Base-by-base conservation (phyloP, 2,888 invertebrate genomes). In the Dione juno region DNA sequence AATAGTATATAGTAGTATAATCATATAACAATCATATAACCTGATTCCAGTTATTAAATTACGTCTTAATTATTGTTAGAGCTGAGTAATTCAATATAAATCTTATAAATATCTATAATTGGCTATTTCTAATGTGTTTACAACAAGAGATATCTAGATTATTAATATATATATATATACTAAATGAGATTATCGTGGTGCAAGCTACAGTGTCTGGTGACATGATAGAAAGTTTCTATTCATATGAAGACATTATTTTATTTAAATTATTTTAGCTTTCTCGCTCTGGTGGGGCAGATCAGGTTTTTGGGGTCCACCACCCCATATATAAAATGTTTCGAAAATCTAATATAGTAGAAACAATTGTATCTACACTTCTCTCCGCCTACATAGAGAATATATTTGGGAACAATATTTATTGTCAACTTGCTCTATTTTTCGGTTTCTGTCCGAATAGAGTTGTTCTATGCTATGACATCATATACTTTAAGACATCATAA, bases 41-140 rank as follows among this genome's bases (percentile, higher is more conserved):
- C 54, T 37, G 54, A 54, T 54, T 54, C 54, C 10, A 37, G 54
- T 54, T 54, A 5, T 37, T 10, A 37, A n/a, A 37, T 37, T 54
- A 54, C 54, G 54, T 54, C 54, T 54, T 54, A 54, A 54, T 54
- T 54, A 54, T 54, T 54, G n/a, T 9, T 37, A 54, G 10, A 37
- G 16, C 54, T 37, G 54, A 54, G 16, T 54, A 54, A 37, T 54
- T 37, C n/a, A 37, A n/a, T 19, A 54, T 54, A 54, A 35, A 54
- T 54, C n/a, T 37, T 10, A 54, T 54, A 37, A 54, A 54, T 54
- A 54, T 37, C 0, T 54, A 11, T 54, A 54, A 37, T 54, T 54
- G n/a, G 5, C 35, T n/a, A 37, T 10, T 54, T 54, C 37, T 54
- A 54, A 37, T 54, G 35, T n/a, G 6, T 37, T 54, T 54, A 16